Evolutionary conservation across 2,888 invertebrate genomes (phyloP), one percentile per base, ranked within the genome.

Genomic region (Macrosoma leucophasiata): DNA sequence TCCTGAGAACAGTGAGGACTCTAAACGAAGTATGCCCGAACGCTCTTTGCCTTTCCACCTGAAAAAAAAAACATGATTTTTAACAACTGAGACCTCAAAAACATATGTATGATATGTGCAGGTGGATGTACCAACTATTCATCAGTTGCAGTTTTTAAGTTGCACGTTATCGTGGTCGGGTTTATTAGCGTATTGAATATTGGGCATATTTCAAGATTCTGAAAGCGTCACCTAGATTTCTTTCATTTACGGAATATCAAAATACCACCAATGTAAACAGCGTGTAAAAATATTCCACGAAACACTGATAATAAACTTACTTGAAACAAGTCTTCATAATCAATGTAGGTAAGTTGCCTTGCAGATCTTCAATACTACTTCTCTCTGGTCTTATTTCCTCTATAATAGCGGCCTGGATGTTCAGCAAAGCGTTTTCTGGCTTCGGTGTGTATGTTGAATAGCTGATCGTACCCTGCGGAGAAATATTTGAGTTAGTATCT

Each of bases 321-420:
- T 84, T 85, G 67, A 89, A 88, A 48, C 89, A 90, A 2, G 87
- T 87, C 52, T 88, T 88, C 17, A 89, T 84, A 39, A 88, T 87
- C 14, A 90, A 63, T n/a, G 87, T 85, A 0, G 89, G 89, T 2
- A 88, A 65, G 53, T 88, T 89, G 12, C 89, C 89, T 67, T 89
- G 89, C 14, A 89, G 67, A 48, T 89, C 89, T 54, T 88, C 89
- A 15, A 89, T 84, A 19, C 87, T 88, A 52, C 88, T 88, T 34
- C 87, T 73, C 44, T 88, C 88, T 0, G 89, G 88, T 10, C 86
- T 71, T 30, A 89, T 87, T 56, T 89, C 90, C 56, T 89, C 87
- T 33, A 88, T 86, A 1, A 89, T 88, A 2, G 86, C 87, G 1
- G 89, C 86, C 73, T 87, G 88, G n/a, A 89, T 73, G 32, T 87